Evolutionary conservation across 2,113 vertebrate species (phyloP), one percentile per base, ranked within the genome.

Genomic region (Columba janthina): DNA sequence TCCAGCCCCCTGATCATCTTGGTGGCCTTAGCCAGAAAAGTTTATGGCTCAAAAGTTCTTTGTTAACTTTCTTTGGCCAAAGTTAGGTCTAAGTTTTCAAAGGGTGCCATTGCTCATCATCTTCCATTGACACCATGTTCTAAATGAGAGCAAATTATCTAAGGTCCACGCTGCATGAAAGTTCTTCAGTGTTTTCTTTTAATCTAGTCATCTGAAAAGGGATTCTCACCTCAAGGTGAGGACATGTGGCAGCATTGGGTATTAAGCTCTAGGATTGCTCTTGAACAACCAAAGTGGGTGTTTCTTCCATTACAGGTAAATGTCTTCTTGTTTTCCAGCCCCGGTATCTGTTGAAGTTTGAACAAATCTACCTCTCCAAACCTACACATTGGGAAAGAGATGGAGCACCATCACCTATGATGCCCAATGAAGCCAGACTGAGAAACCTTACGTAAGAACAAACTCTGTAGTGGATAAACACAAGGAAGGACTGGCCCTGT

Each of bases 321-420:
- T 53, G 3, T 48, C 2, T 1, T 94, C 56, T 95, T 96, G 22
- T 85, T 91, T 98, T 98, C 66, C 94, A 99, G 99, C 99, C 99
- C 44, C 98, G 99, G 5, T 99, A 99, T 89, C 97, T 99, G 87
- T 62, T 99, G 96, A 99, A 99, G 97, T 99, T 99, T 95, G 99
- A 99, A 94, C 99, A 99, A 95, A 99, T 99, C 96, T 99, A 99
- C 78, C 97, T 99, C 70, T 99, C 99, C 60, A 99, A 99, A 80
- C 99, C 99, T 56, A 99, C 99, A 2, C 99, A 99, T 69, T 99
- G 99, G 99, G 99, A 99, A 96, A 98, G 99, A 98, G 99, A 99
- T 65, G 99, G 99, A 18, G 99, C 99, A 16, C 99, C 99, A 6
- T 99, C 99, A 10, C 99, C 99, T 62, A 99, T 99, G 99, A 99